A percentile compares a stretch with the other conserved stretches of the same genome.
These are phyloP conservation scores for Falco peregrinus DNA, from an alignment of 2,797 vertebrate species.

Conservation along the genomic window DNA sequence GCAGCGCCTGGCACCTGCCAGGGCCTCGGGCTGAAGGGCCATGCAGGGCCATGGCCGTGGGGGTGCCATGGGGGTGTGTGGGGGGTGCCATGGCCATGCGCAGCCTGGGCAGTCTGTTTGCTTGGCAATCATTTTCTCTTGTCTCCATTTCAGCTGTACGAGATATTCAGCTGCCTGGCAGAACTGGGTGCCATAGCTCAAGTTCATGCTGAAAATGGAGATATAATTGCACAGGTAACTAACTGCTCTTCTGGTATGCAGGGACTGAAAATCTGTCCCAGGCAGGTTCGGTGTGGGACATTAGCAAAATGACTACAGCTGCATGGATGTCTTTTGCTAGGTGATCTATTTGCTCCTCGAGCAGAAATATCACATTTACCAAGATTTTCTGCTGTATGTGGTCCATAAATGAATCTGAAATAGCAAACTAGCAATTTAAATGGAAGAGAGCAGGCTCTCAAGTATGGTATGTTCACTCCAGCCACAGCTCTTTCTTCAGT, in stretches of 20 bases:
- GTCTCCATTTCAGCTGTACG: conserved; percentile 86
- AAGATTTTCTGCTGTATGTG: neutral
- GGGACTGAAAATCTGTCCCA: neutral
- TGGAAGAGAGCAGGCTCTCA: neutral
- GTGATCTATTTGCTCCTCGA: neutral
- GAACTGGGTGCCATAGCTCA: conserved; percentile 92
- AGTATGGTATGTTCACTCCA: neutral
- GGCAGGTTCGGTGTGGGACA: neutral
- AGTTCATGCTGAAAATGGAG: conserved; percentile 98
- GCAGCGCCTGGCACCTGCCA: accelerated
- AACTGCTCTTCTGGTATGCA: neutral
- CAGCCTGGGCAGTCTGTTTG: neutral
- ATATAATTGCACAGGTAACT: conserved; percentile 96
- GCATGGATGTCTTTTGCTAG: neutral
- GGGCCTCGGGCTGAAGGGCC: neutral
- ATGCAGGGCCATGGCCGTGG: accelerated
- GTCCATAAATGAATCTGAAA: neutral
- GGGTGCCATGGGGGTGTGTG: no score
- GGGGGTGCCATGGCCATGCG: neutral
- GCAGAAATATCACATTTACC: neutral
- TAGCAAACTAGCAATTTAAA: neutral
- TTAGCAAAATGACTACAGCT: neutral
- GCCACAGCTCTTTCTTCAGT: neutral
- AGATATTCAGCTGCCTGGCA: conserved; percentile 93
- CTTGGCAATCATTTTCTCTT: neutral